Conservation (phyloP, 2,888 invertebrate species). For the Odontothrips loti region DNA sequence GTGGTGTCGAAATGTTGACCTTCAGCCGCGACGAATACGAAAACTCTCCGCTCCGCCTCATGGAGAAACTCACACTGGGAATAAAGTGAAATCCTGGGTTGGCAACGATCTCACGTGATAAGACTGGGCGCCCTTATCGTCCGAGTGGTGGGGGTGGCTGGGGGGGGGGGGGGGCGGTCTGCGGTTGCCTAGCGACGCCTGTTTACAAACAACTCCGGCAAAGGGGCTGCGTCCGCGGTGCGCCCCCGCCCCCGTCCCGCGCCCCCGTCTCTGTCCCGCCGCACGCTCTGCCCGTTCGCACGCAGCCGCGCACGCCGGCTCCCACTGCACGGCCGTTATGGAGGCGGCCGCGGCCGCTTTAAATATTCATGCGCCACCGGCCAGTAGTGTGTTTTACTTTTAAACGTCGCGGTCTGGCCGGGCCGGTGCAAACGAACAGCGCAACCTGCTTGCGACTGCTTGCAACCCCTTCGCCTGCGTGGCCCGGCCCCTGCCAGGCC, state of each 20-base stretch:
- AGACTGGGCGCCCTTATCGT: background rate
- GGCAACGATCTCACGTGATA: too few relatives aligned
- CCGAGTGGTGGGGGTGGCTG: background rate
- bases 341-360: background rate
- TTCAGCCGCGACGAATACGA: too few relatives aligned
- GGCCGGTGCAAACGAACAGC: background rate
- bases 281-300: background rate
- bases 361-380: background rate
- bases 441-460: background rate
- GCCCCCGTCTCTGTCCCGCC: background rate
- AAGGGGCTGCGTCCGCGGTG: too few relatives aligned
- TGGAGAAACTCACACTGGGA: too few relatives aligned
- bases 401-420: background rate
- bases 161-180: background rate
- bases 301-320: background rate
- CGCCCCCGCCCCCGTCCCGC: background rate
- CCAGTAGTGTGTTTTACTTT: background rate
- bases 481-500: too few relatives aligned
- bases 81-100: too few relatives aligned
- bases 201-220: slow-evolving; percentile 19
- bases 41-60: too few relatives aligned
- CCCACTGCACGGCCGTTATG: background rate
- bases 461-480: background rate
- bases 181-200: slow-evolving; percentile 5
- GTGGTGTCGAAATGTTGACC: too few relatives aligned